Conservation (phyloP, 2,797 vertebrate genomes). For the Melanotaenia nigrans region DNA sequence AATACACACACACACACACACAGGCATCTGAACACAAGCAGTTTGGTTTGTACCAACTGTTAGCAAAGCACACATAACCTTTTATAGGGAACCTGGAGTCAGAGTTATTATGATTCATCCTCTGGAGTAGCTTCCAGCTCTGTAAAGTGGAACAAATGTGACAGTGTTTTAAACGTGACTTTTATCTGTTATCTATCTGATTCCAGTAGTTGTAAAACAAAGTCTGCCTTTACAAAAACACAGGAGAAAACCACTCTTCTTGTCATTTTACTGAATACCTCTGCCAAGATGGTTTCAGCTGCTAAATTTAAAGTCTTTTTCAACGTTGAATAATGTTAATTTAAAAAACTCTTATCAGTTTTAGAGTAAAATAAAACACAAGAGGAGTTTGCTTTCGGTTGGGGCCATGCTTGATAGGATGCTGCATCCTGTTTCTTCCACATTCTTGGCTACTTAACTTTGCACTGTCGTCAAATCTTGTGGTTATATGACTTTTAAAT, state of each 20-base stretch:
- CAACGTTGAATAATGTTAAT: neutral
- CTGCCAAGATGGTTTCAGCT: neutral
- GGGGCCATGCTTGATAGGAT: neutral
- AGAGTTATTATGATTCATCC: neutral
- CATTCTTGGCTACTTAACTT: too few species aligned
- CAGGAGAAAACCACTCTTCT: neutral
- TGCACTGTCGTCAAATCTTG: too few species aligned
- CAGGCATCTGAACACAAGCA: slow-evolving; percentile 17
- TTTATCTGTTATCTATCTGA: neutral
- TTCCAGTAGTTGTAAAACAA: neutral
- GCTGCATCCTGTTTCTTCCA: neutral
- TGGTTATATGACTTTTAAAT: too few species aligned
- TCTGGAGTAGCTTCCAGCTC: neutral
- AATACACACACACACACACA: neutral
- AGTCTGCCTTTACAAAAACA: neutral
- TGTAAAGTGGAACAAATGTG: neutral
- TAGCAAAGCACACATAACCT: neutral
- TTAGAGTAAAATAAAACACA: neutral
- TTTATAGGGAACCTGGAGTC: neutral
- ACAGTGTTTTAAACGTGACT: neutral
- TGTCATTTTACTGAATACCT: neutral
- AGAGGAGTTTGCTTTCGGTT: neutral
- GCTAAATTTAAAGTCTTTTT: neutral
- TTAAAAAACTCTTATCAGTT: neutral
- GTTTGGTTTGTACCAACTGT: neutral